These are phyloP conservation scores for Achatina immaculata DNA, from an alignment of 1,140 invertebrate genomes.

Conservation along the genomic window DNA sequence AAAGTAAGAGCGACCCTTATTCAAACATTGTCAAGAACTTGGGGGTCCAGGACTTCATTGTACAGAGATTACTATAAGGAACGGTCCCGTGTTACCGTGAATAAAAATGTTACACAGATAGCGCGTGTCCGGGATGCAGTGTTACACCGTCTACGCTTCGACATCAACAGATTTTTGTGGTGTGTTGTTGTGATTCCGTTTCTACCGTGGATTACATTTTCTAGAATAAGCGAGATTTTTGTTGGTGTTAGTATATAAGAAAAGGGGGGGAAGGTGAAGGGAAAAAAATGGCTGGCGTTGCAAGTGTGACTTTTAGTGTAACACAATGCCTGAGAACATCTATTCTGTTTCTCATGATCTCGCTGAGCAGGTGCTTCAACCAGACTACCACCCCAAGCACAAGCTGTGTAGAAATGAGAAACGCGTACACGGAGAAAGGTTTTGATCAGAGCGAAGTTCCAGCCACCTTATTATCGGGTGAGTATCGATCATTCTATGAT, in stretches of 20 bases:
- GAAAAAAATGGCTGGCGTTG: constrained; percentile 38
- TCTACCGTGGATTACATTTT: background rate
- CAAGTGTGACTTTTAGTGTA: background rate
- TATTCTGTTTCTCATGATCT: constrained; percentile 39
- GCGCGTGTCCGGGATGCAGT: background rate
- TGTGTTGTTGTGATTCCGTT: background rate
- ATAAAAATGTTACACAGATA: background rate
- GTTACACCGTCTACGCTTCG: background rate
- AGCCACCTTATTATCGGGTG: constrained; percentile 50
- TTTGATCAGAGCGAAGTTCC: constrained; percentile 53
- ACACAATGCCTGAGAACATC: constrained; percentile 15
- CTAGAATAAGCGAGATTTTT: background rate
- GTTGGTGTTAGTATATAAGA: background rate
- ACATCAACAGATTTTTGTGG: background rate
- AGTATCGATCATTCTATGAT: too few relatives aligned
- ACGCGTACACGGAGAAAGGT: constrained; percentile 51
- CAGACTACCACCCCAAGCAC: constrained; percentile 45
- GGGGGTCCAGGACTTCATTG: background rate
- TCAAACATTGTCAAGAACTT: background rate
- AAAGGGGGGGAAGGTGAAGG: too few relatives aligned
- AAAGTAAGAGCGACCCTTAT: background rate
- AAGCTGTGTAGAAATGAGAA: constrained; percentile 54
- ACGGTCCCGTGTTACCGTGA: too few relatives aligned
- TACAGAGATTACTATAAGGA: background rate
- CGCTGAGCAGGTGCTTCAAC: too few relatives aligned